phyloP scores from a whole-genome alignment of 1,140 invertebrate genomes.

The Atta colombica region DNA sequence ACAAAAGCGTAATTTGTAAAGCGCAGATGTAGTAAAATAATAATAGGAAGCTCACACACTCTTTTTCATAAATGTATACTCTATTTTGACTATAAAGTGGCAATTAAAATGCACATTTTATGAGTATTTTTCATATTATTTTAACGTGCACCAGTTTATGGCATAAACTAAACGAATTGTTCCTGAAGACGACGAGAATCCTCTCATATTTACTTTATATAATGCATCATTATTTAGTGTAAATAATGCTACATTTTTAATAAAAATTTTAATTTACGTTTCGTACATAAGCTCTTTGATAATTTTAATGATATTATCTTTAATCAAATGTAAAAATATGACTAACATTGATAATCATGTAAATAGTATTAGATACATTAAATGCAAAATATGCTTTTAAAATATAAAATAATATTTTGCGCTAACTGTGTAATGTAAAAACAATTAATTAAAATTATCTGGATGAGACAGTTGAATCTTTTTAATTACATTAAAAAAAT shows the following conservation, averaged over 20 bases:
- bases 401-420: not conserved
- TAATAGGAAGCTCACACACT: slow-evolving; percentile 2
- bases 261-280: slow-evolving; percentile 8
- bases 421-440: too few species aligned
- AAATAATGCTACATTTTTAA: slow-evolving; percentile 31
- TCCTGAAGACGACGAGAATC: not conserved
- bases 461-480: too few species aligned
- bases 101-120: slow-evolving; percentile 1
- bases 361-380: not conserved
- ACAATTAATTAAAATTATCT: too few species aligned
- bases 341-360: not conserved
- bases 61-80: slow-evolving; percentile 2
- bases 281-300: not conserved
- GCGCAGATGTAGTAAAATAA: not conserved
- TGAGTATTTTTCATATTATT: slow-evolving; percentile 2
- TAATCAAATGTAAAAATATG: not conserved
- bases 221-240: not conserved
- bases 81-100: not conserved
- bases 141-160: not conserved
- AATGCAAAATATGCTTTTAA: not conserved
- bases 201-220: not conserved
- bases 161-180: not conserved
- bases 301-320: slow-evolving; percentile 13
- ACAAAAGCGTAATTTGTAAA: slow-evolving; percentile 15
- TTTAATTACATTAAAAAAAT: too few species aligned